Base-by-base conservation (phyloP, 2,797 vertebrate genomes). In the Characodon lateralis region DNA sequence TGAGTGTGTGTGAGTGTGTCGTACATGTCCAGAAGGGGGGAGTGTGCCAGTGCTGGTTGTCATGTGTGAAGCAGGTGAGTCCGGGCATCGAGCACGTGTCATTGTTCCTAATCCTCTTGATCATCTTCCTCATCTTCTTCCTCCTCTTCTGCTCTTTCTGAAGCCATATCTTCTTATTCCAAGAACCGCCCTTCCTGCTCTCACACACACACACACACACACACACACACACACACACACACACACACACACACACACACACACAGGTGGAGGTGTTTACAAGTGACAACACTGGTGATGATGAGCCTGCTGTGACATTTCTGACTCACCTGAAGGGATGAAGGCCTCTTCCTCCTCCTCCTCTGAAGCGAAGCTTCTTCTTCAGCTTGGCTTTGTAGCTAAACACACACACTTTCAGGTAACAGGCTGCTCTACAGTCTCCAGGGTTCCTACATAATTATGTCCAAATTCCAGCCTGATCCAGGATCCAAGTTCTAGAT, bases 11-110 rank as follows among this genome's bases (percentile, higher is more conserved):
- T 13, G 76, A 43, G 58, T 9, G 56, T 35, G 58, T 46, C 88
- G 0, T 83, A 99, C 98, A 0, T 71, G 97, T 98, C 98, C 98
- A 99, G 84, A 96, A 96, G 1, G 98, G 98, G 0, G 97, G 95
- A 0, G 97, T 99, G 91, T 99, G 97, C 98, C 98, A 99, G 94
- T 99, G 98, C 83, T 99, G 98, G 96, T 99, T 98, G 94, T 99
- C 97, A 0, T 99, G 98, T 6, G 98, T 99, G 92, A 99, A 99
- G 94, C 98, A 99, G 53, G 98, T 99, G 79, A 99, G 97, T 26
- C 98, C 98, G 0, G 98, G 98, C 98, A 99, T 98, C 78, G 98
- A 99, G 90, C 98, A 99, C 0, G 98, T 99, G 93, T 99, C 98
- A 0, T 99, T 98, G 89, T 98, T 99, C 53, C 94, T 96, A 59